phyloP scores from a whole-genome alignment of 1,140 invertebrate species.

The Trichonephila clavipes region DNA sequence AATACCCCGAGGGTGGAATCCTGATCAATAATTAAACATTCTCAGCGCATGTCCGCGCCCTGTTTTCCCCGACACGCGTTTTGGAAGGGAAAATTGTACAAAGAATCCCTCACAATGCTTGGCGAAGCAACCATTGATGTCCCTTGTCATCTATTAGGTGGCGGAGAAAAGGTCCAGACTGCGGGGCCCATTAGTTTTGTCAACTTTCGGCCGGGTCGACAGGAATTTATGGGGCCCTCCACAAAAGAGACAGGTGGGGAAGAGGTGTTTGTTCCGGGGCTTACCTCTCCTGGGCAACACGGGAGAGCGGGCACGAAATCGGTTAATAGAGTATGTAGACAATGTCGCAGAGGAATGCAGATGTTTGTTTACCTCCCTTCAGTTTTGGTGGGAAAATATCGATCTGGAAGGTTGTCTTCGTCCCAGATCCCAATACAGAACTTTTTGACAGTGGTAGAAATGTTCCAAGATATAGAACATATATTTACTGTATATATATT shows the following conservation, averaged over 20 bases:
- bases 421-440: no score
- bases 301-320: conserved; percentile 12
- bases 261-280: conserved; percentile 56
- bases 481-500: no score
- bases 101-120: conserved; percentile 11
- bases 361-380: not conserved
- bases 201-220: conserved; percentile 60
- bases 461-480: no score
- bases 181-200: conserved; percentile 73
- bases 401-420: not conserved
- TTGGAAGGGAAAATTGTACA: not conserved
- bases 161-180: conserved; percentile 63
- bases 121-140: not conserved
- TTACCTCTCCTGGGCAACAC: not conserved
- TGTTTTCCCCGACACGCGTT: conserved; percentile 21
- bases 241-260: conserved; percentile 69
- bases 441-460: no score
- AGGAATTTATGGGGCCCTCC: conserved; percentile 58
- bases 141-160: conserved; percentile 72
- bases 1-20: not conserved
- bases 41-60: not conserved
- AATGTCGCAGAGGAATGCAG: not conserved
- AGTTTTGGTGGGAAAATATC: not conserved
- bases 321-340: conserved; percentile 8
- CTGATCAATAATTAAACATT: conserved; percentile 39